Conservation (phyloP, 2,888 invertebrate genomes). For the Allacma fusca region DNA sequence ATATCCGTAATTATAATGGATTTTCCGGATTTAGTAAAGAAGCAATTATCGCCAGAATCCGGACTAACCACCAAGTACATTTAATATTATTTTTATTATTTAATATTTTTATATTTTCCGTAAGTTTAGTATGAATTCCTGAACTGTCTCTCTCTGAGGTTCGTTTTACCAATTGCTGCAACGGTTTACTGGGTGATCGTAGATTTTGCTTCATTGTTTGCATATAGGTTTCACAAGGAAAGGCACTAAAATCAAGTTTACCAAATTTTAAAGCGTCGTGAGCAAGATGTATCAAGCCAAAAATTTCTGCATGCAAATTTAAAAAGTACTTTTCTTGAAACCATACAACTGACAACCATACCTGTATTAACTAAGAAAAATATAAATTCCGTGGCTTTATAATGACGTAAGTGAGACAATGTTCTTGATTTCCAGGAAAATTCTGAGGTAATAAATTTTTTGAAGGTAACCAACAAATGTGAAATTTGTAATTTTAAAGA, state of each 20-base stretch:
- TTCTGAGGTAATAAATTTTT: not conserved
- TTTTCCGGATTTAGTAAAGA: too few relatives aligned
- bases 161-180: too few relatives aligned
- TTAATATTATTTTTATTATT: too few relatives aligned
- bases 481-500: too few relatives aligned
- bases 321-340: not conserved
- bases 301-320: not conserved
- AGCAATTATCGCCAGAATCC: too few relatives aligned
- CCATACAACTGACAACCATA: not conserved
- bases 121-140: too few relatives aligned
- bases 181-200: too few relatives aligned
- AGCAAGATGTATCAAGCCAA: conserved; percentile 1
- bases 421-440: not conserved
- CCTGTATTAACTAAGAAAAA: not conserved
- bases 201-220: not conserved
- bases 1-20: too few relatives aligned
- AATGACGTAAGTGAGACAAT: not conserved
- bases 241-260: conserved; percentile 1
- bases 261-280: not conserved
- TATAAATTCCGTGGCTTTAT: not conserved
- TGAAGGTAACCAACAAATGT: too few relatives aligned
- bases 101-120: too few relatives aligned
- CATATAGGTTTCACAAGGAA: not conserved
- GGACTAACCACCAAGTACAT: too few relatives aligned
- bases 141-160: too few relatives aligned